A percentile compares a stretch with the other conserved stretches of the same genome.
These are phyloP conservation scores for Trisateles emortualis DNA, from an alignment of 2,888 invertebrate genomes.

Conservation along the genomic window DNA sequence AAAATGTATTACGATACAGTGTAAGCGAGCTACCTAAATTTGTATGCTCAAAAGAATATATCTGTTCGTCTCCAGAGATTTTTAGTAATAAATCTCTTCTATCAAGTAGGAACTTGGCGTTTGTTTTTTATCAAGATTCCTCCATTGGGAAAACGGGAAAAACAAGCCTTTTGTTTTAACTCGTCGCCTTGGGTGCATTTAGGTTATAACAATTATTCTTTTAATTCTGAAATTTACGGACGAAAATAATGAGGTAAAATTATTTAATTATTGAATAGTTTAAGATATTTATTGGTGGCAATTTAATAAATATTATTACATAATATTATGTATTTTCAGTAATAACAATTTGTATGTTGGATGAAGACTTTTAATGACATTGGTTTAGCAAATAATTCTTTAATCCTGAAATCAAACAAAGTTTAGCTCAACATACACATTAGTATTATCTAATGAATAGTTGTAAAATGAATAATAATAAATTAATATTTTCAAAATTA, in stretches of 20 bases:
- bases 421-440: too few species aligned
- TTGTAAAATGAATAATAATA: too few species aligned
- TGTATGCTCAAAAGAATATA: conserved; percentile 70
- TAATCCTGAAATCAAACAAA: too few species aligned
- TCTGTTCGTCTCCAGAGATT: conserved; percentile 68
- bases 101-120: conserved; percentile 66
- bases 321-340: too few species aligned
- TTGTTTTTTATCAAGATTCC: conserved; percentile 74
- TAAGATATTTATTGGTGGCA: conserved; percentile 1
- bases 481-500: too few species aligned
- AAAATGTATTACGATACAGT: conserved; percentile 28
- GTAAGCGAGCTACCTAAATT: conserved; percentile 52
- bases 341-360: too few species aligned
- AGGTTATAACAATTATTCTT: conserved; percentile 42
- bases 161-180: conserved; percentile 46
- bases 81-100: conserved; percentile 74
- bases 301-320: too few species aligned
- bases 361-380: too few species aligned
- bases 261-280: conserved; percentile 35
- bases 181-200: conserved; percentile 58
- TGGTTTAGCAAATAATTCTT: too few species aligned
- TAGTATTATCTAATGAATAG: too few species aligned
- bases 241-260: conserved; percentile 28
- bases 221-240: conserved; percentile 44
- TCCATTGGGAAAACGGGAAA: conserved; percentile 36